Evolutionary conservation across 2,113 vertebrate genomes (phyloP).

Genomic region (Pogonocichla stellata): DNA sequence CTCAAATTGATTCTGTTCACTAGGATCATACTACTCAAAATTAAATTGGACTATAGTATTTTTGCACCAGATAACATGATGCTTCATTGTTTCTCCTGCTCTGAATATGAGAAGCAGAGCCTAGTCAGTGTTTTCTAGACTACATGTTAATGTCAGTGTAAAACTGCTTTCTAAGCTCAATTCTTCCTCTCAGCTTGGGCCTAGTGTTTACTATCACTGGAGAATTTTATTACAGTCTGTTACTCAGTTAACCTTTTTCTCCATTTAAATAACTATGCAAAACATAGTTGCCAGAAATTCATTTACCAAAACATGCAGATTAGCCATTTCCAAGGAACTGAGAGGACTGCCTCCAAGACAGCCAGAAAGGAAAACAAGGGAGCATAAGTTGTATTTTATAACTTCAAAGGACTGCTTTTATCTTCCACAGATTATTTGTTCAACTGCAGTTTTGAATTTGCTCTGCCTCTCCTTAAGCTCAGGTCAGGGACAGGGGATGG

Average conservation of each 20-base stretch:
- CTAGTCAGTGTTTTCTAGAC: neutral
- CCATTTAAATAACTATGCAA: neutral
- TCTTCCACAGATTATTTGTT: constrained; percentile 40
- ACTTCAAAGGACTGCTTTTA: constrained; percentile 38
- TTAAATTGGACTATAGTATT: neutral
- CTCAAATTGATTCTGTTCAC: neutral
- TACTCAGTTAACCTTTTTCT: constrained; percentile 21
- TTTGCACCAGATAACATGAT: neutral
- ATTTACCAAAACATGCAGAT: constrained; percentile 2
- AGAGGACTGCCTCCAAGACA: neutral
- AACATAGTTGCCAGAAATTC: neutral
- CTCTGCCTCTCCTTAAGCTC: neutral
- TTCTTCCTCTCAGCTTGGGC: neutral
- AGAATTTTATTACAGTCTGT: neutral
- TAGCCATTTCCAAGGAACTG: constrained; percentile 12
- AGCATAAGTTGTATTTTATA: neutral
- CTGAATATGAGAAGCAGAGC: neutral
- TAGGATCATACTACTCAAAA: neutral
- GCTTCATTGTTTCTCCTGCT: neutral
- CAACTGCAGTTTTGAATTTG: neutral
- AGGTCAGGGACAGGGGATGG: neutral
- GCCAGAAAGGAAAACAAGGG: constrained; percentile 21
- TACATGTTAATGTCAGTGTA: neutral
- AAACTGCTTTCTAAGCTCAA: constrained; percentile 3
- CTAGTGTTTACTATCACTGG: neutral